Conservation (phyloP, 2,797 vertebrate species). For the Protonibea diacanthus region DNA sequence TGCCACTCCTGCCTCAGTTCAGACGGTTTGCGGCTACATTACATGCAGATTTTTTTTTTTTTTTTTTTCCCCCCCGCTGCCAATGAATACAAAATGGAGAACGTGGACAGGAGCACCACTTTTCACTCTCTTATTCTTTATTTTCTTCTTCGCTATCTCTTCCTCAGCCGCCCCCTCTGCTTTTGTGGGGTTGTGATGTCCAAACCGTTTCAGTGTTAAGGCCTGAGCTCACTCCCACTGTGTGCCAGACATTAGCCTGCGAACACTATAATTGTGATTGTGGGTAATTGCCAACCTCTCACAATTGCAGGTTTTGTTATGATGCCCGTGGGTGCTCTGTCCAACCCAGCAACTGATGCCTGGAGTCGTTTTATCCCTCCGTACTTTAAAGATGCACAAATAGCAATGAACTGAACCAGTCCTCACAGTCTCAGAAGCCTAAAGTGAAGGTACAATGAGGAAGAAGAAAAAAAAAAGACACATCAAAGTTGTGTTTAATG, state of each 20-base stretch:
- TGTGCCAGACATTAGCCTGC: constrained; percentile 44
- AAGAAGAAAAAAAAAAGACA: not conserved
- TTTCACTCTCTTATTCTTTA: constrained; percentile 27
- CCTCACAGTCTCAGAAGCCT: constrained; percentile 4
- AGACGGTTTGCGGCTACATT: constrained; percentile 38
- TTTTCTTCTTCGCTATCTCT: constrained; percentile 5
- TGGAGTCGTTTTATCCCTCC: constrained; percentile 6
- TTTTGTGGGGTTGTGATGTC: constrained; percentile 44
- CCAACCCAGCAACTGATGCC: constrained; percentile 14
- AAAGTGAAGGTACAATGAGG: not conserved
- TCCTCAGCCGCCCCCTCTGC: constrained; percentile 2
- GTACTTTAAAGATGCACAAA: constrained; percentile 2
- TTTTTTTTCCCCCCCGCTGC: constrained; percentile 19
- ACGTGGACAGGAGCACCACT: constrained; percentile 4
- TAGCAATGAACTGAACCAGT: constrained; percentile 15
- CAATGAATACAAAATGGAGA: constrained; percentile 62
- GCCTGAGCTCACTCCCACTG: constrained; percentile 32
- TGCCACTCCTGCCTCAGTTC: constrained; percentile 38
- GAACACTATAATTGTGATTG: constrained; percentile 52
- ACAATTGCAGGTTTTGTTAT: constrained; percentile 57
- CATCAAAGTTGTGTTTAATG: constrained; percentile 53
- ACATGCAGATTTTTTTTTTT: constrained; percentile 65
- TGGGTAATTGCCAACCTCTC: constrained; percentile 50
- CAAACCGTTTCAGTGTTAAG: constrained; percentile 22
- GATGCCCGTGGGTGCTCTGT: constrained; percentile 25